Conservation (phyloP, 2,888 invertebrate species). For the Acanthosoma haemorrhoidale region DNA sequence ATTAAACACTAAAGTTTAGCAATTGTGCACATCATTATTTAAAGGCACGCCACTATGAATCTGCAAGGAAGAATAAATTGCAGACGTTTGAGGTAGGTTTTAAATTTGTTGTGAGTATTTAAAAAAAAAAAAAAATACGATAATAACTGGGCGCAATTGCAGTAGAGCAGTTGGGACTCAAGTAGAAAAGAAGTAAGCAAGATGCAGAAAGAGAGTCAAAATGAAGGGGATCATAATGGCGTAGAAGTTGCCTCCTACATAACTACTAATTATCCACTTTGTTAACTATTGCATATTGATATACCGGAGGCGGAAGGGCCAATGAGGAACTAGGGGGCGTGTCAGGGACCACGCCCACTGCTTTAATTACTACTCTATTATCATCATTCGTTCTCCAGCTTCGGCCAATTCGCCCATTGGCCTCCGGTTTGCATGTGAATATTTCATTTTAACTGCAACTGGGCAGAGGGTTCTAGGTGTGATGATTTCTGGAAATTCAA, state of each 20-base stretch:
- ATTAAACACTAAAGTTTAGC: too few relatives aligned
- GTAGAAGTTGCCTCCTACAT: background rate
- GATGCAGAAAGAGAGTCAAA: background rate
- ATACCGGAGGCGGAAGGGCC: slow-evolving; percentile 3
- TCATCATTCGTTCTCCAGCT: background rate
- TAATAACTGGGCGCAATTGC: too few relatives aligned
- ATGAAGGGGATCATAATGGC: slow-evolving; percentile 17
- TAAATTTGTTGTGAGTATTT: too few relatives aligned
- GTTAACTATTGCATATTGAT: slow-evolving; percentile 24
- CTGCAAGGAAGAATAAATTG: too few relatives aligned
- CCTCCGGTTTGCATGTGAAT: too few relatives aligned
- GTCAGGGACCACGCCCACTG: background rate
- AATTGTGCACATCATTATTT: too few relatives aligned
- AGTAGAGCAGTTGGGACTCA: too few relatives aligned
- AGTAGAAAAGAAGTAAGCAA: background rate
- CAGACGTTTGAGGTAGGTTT: too few relatives aligned
- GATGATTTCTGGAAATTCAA: too few relatives aligned
- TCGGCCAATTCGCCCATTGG: slow-evolving; percentile 9
- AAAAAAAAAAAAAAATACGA: background rate
- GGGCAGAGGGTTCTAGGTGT: too few relatives aligned
- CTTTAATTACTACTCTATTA: slow-evolving; percentile 3
- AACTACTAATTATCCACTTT: slow-evolving; percentile 13
- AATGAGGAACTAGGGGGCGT: slow-evolving; percentile 18
- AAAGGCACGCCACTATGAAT: too few relatives aligned
- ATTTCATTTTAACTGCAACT: too few relatives aligned